Evolutionary conservation across 2,888 invertebrate species (phyloP).

Genomic region (Incurvaria masculella): DNA sequence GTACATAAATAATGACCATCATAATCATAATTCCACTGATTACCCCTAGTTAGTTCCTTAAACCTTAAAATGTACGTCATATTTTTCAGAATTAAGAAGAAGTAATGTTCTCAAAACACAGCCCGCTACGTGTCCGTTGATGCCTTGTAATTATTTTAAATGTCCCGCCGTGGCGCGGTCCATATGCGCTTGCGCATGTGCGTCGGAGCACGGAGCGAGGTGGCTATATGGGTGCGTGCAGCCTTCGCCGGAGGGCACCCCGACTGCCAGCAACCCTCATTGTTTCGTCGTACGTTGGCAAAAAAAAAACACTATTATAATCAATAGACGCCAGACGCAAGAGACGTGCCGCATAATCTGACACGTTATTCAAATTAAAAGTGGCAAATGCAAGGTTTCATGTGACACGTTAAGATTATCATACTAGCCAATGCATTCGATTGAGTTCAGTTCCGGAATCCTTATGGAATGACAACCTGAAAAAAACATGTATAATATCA

Average conservation of each 20-base stretch:
- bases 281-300: too few relatives aligned
- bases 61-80: constrained; percentile 29
- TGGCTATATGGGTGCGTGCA: constrained; percentile 13
- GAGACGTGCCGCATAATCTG: too few relatives aligned
- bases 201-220: not conserved
- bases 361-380: too few relatives aligned
- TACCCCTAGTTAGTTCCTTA: not conserved
- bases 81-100: constrained; percentile 53
- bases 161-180: constrained; percentile 40
- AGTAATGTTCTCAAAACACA: constrained; percentile 56
- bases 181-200: constrained; percentile 25
- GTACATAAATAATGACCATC: not conserved
- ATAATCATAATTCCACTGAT: not conserved
- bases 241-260: constrained; percentile 35
- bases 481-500: too few relatives aligned
- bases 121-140: constrained; percentile 49
- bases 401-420: too few relatives aligned
- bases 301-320: too few relatives aligned
- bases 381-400: too few relatives aligned
- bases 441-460: too few relatives aligned
- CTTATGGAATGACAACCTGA: too few relatives aligned
- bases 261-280: constrained; percentile 42
- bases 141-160: constrained; percentile 60
- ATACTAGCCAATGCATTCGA: too few relatives aligned
- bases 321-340: too few relatives aligned